Evolutionary conservation across 2,888 invertebrate species (phyloP).

Genomic region (Agrotis puta): DNA sequence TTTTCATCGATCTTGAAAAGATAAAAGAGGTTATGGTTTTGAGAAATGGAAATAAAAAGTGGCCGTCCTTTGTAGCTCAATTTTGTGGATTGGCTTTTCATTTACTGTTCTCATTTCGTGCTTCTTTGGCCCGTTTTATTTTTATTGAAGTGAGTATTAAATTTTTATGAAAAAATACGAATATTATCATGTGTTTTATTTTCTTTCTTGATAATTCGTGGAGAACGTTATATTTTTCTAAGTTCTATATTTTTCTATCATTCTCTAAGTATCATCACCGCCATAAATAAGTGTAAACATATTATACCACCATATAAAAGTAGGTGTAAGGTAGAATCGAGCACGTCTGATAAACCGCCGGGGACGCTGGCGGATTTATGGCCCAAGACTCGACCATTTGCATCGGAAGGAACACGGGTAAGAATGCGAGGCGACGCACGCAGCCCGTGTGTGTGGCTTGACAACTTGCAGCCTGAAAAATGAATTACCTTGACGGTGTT

Average conservation of each 20-base stretch:
- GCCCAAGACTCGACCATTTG: conserved; percentile 64
- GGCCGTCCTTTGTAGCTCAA: conserved; percentile 39
- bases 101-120: conserved; percentile 22
- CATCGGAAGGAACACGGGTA: conserved; percentile 66
- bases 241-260: neutral
- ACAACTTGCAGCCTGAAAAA: conserved; percentile 53
- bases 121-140: conserved; percentile 19
- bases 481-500: conserved; percentile 37
- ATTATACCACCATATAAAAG: conserved; percentile 49
- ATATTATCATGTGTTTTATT: too few relatives aligned
- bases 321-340: conserved; percentile 63
- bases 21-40: conserved; percentile 64
- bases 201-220: too few relatives aligned
- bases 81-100: conserved; percentile 33
- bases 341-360: conserved; percentile 65
- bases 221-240: neutral
- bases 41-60: conserved; percentile 46
- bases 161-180: neutral
- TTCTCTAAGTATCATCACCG: conserved; percentile 38
- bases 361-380: conserved; percentile 64
- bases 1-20: conserved; percentile 58
- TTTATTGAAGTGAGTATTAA: neutral
- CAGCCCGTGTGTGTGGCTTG: conserved; percentile 55
- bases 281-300: conserved; percentile 57
- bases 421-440: conserved; percentile 66